These are phyloP conservation scores for Drosophila ananassae DNA, from an alignment of 1,140 invertebrate genomes.

Conservation along the genomic window DNA sequence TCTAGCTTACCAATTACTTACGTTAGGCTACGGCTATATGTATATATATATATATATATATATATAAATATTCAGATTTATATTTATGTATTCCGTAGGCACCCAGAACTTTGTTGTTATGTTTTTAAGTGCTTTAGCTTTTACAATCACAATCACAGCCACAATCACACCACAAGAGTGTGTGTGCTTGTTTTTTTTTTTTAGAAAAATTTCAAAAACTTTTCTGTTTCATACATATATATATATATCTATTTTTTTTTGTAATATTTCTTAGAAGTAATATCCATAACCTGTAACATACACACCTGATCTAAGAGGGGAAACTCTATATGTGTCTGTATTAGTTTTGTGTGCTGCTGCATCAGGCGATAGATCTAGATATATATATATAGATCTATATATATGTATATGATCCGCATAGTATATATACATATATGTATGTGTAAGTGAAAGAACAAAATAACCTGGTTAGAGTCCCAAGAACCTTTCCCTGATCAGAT, in stretches of 20 bases:
- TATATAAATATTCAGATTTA: constrained; percentile 2
- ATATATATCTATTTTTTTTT: constrained; percentile 13
- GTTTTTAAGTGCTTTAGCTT: constrained; percentile 68
- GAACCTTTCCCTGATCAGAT: background rate
- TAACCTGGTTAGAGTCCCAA: background rate
- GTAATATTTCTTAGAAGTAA: background rate
- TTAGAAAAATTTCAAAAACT: background rate
- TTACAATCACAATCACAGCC: constrained; percentile 7
- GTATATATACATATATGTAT: constrained; percentile 20
- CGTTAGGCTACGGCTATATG: background rate
- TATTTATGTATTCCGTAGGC: constrained; percentile 8
- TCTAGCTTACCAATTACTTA: constrained; percentile 9
- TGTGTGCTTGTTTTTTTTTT: background rate
- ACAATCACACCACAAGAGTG: background rate
- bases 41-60: constrained; percentile 28
- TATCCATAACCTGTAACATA: constrained; percentile 1
- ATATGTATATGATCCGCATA: constrained; percentile 1
- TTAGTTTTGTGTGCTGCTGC: constrained; percentile 2
- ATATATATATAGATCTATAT: constrained; percentile 24
- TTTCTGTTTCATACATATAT: background rate
- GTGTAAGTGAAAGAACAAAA: constrained; percentile 27
- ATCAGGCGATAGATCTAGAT: background rate
- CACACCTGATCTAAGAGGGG: constrained; percentile 1
- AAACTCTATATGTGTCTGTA: constrained; percentile 5
- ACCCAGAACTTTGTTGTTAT: constrained; percentile 65